Percentiles rank a stretch among this genome's conserved stretches.
Conservation (phyloP, 1,140 invertebrate species). For the Eumaeus atala region DNA sequence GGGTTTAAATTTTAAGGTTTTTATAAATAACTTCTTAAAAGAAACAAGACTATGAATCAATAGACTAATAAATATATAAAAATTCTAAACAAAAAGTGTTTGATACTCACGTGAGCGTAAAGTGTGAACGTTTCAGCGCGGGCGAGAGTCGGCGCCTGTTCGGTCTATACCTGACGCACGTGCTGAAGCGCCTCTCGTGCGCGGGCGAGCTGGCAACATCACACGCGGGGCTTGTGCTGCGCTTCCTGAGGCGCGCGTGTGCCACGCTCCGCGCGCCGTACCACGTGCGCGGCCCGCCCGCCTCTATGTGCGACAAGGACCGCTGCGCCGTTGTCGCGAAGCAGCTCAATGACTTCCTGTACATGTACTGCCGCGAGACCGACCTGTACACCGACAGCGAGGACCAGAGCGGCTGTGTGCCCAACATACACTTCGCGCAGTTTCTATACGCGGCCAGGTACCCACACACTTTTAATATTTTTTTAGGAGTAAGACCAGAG, state of each 20-base stretch:
- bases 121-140: slow-evolving; percentile 41
- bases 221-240: slow-evolving; percentile 83
- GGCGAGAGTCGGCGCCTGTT: slow-evolving; percentile 86
- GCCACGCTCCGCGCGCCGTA: slow-evolving; percentile 85
- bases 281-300: slow-evolving; percentile 79
- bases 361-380: slow-evolving; percentile 90
- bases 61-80: no score
- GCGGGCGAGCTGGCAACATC: slow-evolving; percentile 75
- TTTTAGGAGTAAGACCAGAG: no score
- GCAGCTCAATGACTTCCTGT: slow-evolving; percentile 93
- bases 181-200: slow-evolving; percentile 81
- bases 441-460: slow-evolving; percentile 67
- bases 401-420: slow-evolving; percentile 70
- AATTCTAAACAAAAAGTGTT: no score
- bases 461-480: no score
- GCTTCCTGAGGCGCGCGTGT: slow-evolving; percentile 88
- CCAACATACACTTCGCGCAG: slow-evolving; percentile 66
- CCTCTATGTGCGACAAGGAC: slow-evolving; percentile 87
- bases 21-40: no score
- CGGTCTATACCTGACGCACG: slow-evolving; percentile 86
- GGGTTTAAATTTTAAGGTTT: no score
- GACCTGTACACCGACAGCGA: slow-evolving; percentile 82
- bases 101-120: not conserved
- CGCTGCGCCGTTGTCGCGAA: slow-evolving; percentile 90
- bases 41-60: no score